Evolutionary conservation across 2,888 invertebrate species (phyloP).

Genomic region (Charanyca ferruginea): DNA sequence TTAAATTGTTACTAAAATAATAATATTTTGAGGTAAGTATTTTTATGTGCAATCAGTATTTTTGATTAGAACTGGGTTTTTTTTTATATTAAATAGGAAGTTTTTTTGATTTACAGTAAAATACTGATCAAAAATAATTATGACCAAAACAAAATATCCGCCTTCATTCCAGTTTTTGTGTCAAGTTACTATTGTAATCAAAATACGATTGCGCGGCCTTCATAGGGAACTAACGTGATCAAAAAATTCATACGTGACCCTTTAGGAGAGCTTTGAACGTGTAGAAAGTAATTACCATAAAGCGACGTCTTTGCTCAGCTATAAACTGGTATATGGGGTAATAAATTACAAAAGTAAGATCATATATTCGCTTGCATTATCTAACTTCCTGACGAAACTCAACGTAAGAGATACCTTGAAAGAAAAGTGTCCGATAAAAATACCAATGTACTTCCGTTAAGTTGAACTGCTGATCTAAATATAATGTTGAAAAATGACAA

Average conservation of each 20-base stretch:
- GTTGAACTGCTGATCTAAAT: conserved; percentile 5
- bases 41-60: too few species aligned
- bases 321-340: conserved; percentile 57
- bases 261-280: conserved; percentile 51
- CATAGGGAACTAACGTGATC: conserved; percentile 46
- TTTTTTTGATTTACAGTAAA: too few species aligned
- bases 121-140: too few species aligned
- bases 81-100: too few species aligned
- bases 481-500: conserved; percentile 28
- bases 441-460: not conserved
- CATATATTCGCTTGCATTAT: conserved; percentile 56
- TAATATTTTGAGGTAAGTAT: too few species aligned
- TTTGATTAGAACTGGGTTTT: too few species aligned
- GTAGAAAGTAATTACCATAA: conserved; percentile 63
- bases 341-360: conserved; percentile 59
- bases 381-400: conserved; percentile 31
- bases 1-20: too few species aligned
- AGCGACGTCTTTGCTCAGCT: conserved; percentile 59
- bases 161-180: not conserved
- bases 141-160: not conserved
- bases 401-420: conserved; percentile 24
- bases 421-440: conserved; percentile 14
- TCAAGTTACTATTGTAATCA: conserved; percentile 20
- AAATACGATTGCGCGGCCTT: conserved; percentile 39
- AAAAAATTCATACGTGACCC: conserved; percentile 58